A percentile compares a stretch with the other conserved stretches of the same genome.
Conservation (phyloP, 1,140 invertebrate species). For the Bicyclus anynana region DNA sequence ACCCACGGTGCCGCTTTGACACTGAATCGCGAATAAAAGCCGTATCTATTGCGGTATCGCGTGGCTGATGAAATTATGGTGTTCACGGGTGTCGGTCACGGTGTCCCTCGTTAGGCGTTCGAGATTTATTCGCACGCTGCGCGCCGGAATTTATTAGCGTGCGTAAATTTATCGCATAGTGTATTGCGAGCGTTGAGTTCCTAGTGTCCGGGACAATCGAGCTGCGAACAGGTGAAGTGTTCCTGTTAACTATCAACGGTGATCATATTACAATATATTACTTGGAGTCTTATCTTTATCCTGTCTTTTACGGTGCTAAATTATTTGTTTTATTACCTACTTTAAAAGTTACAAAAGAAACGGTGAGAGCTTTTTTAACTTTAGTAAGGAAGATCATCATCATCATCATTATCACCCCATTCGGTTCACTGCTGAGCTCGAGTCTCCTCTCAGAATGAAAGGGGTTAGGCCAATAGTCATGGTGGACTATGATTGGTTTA, state of each 20-base stretch:
- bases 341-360: too few relatives aligned
- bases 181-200: not conserved
- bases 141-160: slow-evolving; percentile 31
- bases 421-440: too few relatives aligned
- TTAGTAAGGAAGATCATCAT: too few relatives aligned
- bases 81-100: slow-evolving; percentile 23
- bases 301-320: too few relatives aligned
- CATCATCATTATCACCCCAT: too few relatives aligned
- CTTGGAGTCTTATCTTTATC: too few relatives aligned
- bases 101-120: slow-evolving; percentile 35
- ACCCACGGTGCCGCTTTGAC: not conserved
- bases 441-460: too few relatives aligned
- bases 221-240: not conserved
- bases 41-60: slow-evolving; percentile 16
- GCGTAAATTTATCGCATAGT: slow-evolving; percentile 12
- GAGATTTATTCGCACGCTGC: slow-evolving; percentile 42
- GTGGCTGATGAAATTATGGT: slow-evolving; percentile 34
- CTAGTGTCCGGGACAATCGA: not conserved
- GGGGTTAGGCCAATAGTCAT: too few relatives aligned
- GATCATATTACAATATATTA: too few relatives aligned
- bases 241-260: not conserved
- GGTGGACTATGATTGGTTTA: too few relatives aligned
- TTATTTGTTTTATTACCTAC: too few relatives aligned
- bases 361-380: too few relatives aligned
- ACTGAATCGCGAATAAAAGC: slow-evolving; percentile 15